Base-by-base conservation (phyloP, 2,797 vertebrate species). In the Crypturellus tataupa region DNA sequence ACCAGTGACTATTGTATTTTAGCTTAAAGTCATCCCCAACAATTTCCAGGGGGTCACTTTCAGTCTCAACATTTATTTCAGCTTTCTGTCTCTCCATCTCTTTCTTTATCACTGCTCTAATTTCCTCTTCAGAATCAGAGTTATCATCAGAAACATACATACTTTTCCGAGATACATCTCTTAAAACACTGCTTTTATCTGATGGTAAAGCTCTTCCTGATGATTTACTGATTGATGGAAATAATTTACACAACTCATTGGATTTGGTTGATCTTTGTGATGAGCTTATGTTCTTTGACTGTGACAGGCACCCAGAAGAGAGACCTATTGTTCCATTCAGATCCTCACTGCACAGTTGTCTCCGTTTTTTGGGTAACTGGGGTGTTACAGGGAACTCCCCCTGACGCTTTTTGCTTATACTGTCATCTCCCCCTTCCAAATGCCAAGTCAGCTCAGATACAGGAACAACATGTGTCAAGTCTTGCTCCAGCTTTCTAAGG, bases 371-470 rank as follows among this genome's bases (percentile, higher is more conserved):
- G 8, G 85, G 87, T 21, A 90, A 31, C 4, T 95, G 89, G 83
- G 97, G 92, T 42, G 87, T 96, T 0, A 95, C 92, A 31, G 98
- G 97, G 84, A 98, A 98, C 73, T 98, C 98, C 29, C 99, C 98
- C 86, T 96, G 97, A 42, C 98, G 97, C 96, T 99, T 99, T 96
- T 98, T 99, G 96, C 97, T 98, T 59, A 97, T 97, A 46, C 97
- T 98, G 65, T 98, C 98, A 20, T 99, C 97, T 1, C 97, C 98
- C 29, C 96, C 98, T 85, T 97, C 97, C 12, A 99, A 64, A 72
- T 98, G 94, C 99, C 99, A 99, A 53, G 99, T 99, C 59, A 99
- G 98, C 90, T 97, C 83, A 3, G 97, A 95, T 46, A 99, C 89
- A 2, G 99, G 98, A 16, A 97, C 97, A 8, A 47, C 24, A 8